These are phyloP conservation scores for Luperina testacea DNA, from an alignment of 2,888 invertebrate species.

Conservation along the genomic window DNA sequence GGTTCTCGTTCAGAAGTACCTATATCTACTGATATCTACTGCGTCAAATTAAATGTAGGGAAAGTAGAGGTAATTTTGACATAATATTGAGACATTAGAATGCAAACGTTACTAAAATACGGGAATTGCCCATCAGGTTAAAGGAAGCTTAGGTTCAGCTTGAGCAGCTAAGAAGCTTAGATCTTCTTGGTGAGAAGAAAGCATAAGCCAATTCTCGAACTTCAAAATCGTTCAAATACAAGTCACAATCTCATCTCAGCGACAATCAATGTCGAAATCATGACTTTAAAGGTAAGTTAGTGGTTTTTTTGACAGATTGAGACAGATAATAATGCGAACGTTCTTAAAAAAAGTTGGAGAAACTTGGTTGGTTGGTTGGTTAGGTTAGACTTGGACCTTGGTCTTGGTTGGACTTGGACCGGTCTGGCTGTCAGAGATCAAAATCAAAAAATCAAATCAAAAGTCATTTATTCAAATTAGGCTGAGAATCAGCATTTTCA, in stretches of 20 bases:
- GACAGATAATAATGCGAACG: not conserved
- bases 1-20: conserved; percentile 16
- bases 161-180: too few species aligned
- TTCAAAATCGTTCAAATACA: not conserved
- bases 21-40: not conserved
- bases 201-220: not conserved
- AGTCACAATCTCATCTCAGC: not conserved
- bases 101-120: not conserved
- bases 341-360: not conserved
- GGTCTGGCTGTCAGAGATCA: not conserved
- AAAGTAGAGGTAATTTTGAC: not conserved
- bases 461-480: not conserved
- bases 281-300: not conserved
- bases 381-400: too few species aligned
- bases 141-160: not conserved
- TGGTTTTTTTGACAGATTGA: not conserved
- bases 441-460: not conserved
- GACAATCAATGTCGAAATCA: not conserved
- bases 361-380: not conserved
- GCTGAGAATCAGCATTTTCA: not conserved
- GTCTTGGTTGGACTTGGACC: not conserved
- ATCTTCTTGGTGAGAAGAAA: not conserved
- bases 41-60: not conserved
- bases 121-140: not conserved
- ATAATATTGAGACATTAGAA: not conserved